Conservation (phyloP, 1,140 invertebrate species). For the Probaryconus sp. region DNA sequence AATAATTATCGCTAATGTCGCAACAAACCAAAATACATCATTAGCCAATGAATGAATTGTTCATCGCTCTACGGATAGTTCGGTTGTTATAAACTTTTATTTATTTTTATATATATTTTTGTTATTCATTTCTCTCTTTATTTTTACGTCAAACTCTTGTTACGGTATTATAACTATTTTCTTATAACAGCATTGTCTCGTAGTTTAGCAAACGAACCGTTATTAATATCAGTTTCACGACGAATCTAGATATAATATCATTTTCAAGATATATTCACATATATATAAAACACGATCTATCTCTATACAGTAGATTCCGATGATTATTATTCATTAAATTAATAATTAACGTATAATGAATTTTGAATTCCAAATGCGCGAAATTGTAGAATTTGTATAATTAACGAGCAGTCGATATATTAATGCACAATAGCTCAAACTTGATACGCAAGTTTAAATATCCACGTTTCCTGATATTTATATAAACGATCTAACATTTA, state of each 20-base stretch:
- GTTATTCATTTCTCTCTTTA: neutral
- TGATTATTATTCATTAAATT: constrained; percentile 10
- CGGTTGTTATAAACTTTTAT: neutral
- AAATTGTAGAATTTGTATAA: constrained; percentile 35
- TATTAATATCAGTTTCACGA: too few species aligned
- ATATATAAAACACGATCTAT: neutral
- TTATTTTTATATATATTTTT: neutral
- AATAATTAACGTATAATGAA: constrained; percentile 37
- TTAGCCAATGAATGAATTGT: neutral
- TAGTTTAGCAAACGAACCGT: too few species aligned
- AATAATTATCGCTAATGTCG: constrained; percentile 5
- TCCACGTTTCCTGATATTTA: constrained; percentile 33
- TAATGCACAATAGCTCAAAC: constrained; percentile 47
- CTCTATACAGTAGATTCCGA: neutral
- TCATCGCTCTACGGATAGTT: neutral
- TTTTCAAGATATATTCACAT: neutral
- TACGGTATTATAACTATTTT: too few species aligned
- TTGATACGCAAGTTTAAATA: constrained; percentile 46
- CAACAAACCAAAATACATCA: constrained; percentile 6
- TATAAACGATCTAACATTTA: constrained; percentile 51
- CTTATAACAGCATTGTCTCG: too few species aligned
- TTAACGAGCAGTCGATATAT: constrained; percentile 36
- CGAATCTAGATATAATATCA: too few species aligned
- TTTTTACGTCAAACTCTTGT: too few species aligned
- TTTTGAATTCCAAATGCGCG: constrained; percentile 25